phyloP scores from a whole-genome alignment of 2,888 invertebrate species.

The Acleris laterana region DNA sequence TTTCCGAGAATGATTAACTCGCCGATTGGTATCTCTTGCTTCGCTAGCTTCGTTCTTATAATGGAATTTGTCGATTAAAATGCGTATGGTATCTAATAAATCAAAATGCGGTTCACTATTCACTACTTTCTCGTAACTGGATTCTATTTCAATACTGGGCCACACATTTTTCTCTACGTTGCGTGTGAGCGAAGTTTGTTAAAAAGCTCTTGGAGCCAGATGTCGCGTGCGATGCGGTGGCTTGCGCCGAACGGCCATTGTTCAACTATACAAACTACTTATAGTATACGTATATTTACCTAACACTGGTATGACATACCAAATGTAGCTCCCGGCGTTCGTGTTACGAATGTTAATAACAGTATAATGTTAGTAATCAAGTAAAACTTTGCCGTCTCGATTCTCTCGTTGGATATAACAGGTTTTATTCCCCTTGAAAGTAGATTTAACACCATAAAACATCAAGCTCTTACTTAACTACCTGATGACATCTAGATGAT shows the following conservation, averaged over 20 bases:
- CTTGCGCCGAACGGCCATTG: conserved; percentile 48
- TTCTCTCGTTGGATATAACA: conserved; percentile 8
- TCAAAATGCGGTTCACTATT: conserved; percentile 14
- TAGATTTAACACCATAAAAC: not conserved
- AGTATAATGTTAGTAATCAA: conserved; percentile 25
- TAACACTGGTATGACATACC: conserved; percentile 46
- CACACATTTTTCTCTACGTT: conserved; percentile 47
- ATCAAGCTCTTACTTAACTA: conserved; percentile 14
- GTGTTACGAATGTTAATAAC: conserved; percentile 50
- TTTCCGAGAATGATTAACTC: conserved; percentile 2
- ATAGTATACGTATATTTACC: conserved; percentile 44
- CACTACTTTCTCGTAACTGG: conserved; percentile 30
- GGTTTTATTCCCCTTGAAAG: no score
- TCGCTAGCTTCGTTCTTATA: conserved; percentile 15
- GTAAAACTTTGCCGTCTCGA: conserved; percentile 16
- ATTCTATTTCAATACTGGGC: conserved; percentile 45
- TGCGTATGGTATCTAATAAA: conserved; percentile 12
- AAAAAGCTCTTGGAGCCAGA: conserved; percentile 54
- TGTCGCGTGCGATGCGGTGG: conserved; percentile 47
- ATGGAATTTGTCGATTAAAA: conserved; percentile 18
- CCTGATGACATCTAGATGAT: conserved; percentile 15
- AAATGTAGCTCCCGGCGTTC: conserved; percentile 48
- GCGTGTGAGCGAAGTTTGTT: conserved; percentile 54
- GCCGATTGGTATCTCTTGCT: conserved; percentile 22
- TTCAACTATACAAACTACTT: conserved; percentile 41